phyloP scores from a whole-genome alignment of 2,888 invertebrate species.

The Sarcophaga variegata region DNA sequence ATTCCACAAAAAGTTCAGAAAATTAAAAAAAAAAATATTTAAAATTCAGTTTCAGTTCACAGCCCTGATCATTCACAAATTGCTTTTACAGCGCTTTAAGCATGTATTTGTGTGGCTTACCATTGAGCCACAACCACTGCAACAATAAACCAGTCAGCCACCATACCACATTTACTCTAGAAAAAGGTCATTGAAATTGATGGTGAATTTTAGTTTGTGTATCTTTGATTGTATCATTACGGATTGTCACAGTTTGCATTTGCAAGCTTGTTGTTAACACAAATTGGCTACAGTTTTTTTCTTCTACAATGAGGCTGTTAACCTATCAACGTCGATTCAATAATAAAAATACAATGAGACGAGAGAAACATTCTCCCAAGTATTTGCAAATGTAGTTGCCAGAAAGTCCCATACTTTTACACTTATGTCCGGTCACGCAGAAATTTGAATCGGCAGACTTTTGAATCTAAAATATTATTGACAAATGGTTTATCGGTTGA shows the following conservation, averaged over 20 bases:
- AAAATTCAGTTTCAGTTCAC: too few species aligned
- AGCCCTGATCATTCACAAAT: background rate
- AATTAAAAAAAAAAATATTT: too few species aligned
- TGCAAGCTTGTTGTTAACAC: background rate
- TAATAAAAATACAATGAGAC: too few species aligned
- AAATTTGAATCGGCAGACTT: too few species aligned
- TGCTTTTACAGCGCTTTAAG: background rate
- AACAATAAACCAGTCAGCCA: conserved; percentile 19
- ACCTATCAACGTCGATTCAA: background rate
- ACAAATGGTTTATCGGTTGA: too few species aligned
- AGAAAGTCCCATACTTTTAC: too few species aligned
- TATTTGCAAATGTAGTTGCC: too few species aligned
- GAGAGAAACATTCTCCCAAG: too few species aligned
- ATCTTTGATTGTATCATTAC: background rate
- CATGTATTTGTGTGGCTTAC: background rate
- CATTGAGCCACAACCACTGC: conserved; percentile 28
- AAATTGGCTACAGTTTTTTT: background rate
- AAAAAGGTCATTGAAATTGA: conserved; percentile 66
- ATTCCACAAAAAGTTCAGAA: too few species aligned
- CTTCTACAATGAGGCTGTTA: background rate
- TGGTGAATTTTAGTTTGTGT: conserved; percentile 6
- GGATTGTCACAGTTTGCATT: background rate
- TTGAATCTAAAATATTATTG: too few species aligned
- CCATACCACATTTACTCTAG: conserved; percentile 58
- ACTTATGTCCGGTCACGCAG: too few species aligned